Evolutionary conservation across 1,140 invertebrate species (phyloP), one percentile per base, ranked within the genome.

Genomic region (Euwallacea fornicatus): DNA sequence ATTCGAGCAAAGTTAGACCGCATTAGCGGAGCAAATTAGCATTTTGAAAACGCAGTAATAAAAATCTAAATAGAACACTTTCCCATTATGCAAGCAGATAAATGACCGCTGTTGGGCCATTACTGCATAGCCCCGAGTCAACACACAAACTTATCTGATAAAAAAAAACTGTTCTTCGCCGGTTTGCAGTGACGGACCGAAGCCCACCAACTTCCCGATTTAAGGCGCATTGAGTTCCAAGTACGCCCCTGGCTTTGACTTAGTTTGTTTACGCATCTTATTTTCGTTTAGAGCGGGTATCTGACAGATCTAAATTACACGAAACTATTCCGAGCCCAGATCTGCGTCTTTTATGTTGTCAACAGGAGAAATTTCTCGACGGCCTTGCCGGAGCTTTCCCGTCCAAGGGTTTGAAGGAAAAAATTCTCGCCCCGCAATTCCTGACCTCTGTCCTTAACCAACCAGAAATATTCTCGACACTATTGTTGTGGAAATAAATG

Each of bases 401-500:
- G 33, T 58, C 16, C 54, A 50, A 50, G 9, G 13, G 9, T 56
- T 15, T 16, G 16, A 61, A 42, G 21, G 43, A 61, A 43, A 42
- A 11, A 61, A 61, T 9, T 47, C 42, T 42, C 44, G 60, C 9
- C 42, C 9, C 58, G 65, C 65, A 44, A 66, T 58, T 46, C 41
- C 65, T 66, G 65, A 66, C 65, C 65, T 66, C 65, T 66, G 55
- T 66, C 65, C 65, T 66, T 66, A 66, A 44, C 42, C 21, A 59
- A 46, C 54, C 55, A 44, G 65, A 55, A 66, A 58, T 58, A 66
- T 66, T 42, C 13, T 44, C 55, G 50, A 13, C 15, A 42, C 66
- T 43, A 69, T 69, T 69, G 66, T 69, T 69, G 58, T 69, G 66
- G 43, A 61, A 69, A 69, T 69, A 69, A 69, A 69, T 69, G 53